Conservation (phyloP, 2,888 invertebrate genomes). For the Trichogramma evanescens region DNA sequence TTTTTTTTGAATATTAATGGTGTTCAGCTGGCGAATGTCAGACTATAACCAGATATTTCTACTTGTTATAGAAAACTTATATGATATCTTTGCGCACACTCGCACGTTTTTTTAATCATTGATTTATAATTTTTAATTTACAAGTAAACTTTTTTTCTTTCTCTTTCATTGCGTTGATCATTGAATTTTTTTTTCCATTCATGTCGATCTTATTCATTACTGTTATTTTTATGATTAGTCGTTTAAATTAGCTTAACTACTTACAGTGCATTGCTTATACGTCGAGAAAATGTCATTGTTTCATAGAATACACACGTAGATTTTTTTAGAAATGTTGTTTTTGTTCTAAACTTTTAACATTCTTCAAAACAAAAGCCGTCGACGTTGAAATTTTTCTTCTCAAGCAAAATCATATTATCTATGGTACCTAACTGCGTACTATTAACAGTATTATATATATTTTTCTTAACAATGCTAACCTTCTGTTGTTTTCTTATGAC, state of each 20-base stretch:
- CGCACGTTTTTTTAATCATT: too few species aligned
- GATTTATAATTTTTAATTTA: background rate
- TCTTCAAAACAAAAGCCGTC: background rate
- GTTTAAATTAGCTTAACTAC: slow-evolving; percentile 14
- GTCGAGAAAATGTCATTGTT: slow-evolving; percentile 16
- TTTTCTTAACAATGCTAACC: slow-evolving; percentile 11
- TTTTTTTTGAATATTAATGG: too few species aligned
- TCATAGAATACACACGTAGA: slow-evolving; percentile 19
- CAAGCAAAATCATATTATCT: too few species aligned
- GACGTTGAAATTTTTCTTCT: too few species aligned
- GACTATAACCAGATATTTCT: too few species aligned
- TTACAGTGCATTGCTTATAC: slow-evolving; percentile 21
- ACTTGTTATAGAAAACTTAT: too few species aligned
- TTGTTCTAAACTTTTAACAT: slow-evolving; percentile 2
- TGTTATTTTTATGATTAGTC: background rate
- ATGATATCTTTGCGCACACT: too few species aligned
- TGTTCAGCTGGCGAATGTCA: too few species aligned
- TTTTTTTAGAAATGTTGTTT: slow-evolving; percentile 4
- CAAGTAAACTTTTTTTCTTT: background rate
- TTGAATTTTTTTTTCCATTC: background rate
- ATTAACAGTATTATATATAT: background rate
- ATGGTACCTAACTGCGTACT: too few species aligned
- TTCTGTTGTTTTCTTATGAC: slow-evolving; percentile 6
- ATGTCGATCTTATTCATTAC: background rate
- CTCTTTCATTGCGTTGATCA: background rate